These are phyloP conservation scores for Uromys caudimaculatus DNA, from an alignment of 2,797 vertebrate species.

Conservation along the genomic window DNA sequence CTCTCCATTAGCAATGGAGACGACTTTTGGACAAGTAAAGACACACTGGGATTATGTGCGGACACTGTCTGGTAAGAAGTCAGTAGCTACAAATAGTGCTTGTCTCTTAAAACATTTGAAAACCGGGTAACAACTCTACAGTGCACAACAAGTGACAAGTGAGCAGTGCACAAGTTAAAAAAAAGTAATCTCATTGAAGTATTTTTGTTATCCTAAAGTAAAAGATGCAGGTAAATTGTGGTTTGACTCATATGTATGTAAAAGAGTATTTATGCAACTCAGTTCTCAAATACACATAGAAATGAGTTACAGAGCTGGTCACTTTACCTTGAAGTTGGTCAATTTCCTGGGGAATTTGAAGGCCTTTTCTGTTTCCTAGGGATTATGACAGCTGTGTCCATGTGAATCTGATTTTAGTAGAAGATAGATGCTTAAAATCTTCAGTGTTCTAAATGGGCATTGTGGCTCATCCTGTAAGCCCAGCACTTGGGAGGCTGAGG, in stretches of 20 bases:
- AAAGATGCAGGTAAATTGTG: conserved; percentile 1
- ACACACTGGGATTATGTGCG: conserved; percentile 66
- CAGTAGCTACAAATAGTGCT: background rate
- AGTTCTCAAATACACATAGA: background rate
- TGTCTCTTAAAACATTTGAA: conserved; percentile 36
- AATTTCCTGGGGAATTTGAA: background rate
- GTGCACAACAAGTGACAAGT: background rate
- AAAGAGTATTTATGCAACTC: conserved; percentile 1
- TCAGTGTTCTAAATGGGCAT: background rate
- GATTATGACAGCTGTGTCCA: background rate
- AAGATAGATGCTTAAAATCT: background rate
- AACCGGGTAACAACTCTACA: background rate
- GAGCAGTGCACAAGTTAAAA: background rate
- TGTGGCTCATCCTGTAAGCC: background rate
- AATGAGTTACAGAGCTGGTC: background rate
- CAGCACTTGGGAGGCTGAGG: background rate
- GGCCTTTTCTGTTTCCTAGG: background rate
- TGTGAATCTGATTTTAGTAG: background rate
- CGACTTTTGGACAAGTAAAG: conserved; percentile 71
- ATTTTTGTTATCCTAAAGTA: background rate
- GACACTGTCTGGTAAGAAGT: conserved; percentile 73
- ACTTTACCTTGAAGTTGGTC: conserved; percentile 17
- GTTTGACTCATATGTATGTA: background rate
- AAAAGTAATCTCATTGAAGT: background rate
- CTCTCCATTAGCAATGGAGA: conserved; percentile 66